Evolutionary conservation across 2,888 invertebrate species (phyloP).

Genomic region (Venusia cambrica): DNA sequence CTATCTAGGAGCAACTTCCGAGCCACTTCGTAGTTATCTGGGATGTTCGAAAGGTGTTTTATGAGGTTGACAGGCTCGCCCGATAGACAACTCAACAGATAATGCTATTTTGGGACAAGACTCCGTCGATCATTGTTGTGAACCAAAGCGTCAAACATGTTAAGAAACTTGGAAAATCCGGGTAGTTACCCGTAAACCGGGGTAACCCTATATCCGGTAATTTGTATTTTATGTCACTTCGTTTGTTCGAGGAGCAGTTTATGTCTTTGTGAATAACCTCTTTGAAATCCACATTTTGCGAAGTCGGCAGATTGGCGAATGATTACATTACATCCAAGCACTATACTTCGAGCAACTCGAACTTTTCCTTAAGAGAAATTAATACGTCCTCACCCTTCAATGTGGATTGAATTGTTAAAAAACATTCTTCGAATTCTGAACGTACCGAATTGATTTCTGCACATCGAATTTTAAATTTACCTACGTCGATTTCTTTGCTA

Average conservation of each 20-base stretch:
- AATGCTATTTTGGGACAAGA: background rate
- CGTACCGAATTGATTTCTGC: background rate
- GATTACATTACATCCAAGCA: too few species aligned
- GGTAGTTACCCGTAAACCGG: background rate
- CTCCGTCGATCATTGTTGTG: background rate
- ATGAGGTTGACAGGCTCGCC: too few species aligned
- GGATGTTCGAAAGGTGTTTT: background rate
- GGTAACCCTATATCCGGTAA: background rate
- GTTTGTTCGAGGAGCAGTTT: background rate
- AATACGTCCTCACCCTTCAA: slow-evolving; percentile 1
- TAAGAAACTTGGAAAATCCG: background rate
- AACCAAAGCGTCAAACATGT: slow-evolving; percentile 1
- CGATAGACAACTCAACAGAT: too few species aligned
- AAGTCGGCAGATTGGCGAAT: too few species aligned
- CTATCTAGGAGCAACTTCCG: background rate
- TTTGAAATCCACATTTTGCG: background rate
- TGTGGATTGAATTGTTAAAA: background rate
- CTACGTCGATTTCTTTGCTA: background rate
- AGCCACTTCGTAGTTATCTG: background rate
- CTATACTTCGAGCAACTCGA: background rate
- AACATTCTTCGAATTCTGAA: background rate
- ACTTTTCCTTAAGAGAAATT: background rate
- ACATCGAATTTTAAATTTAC: background rate
- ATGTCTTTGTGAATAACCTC: background rate
- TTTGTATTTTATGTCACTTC: slow-evolving; percentile 1